Evolutionary conservation across 1,140 invertebrate genomes (phyloP).

Genomic region (Aethina tumida): DNA sequence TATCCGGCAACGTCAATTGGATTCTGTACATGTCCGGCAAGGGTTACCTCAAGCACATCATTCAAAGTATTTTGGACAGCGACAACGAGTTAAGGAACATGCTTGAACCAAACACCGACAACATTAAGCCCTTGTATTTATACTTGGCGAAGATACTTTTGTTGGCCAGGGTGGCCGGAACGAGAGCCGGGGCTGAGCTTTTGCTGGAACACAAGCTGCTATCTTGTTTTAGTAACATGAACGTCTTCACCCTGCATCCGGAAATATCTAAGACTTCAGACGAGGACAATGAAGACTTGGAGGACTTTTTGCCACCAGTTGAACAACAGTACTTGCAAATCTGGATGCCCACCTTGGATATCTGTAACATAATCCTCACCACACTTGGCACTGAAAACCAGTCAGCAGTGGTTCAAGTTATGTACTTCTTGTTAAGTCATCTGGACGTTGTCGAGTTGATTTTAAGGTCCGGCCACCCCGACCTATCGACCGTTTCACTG

Average conservation of each 20-base stretch:
- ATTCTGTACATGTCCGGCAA: constrained; percentile 62
- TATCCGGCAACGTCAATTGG: constrained; percentile 65
- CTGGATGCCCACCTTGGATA: constrained; percentile 62
- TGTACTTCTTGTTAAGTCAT: constrained; percentile 70
- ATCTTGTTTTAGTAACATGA: constrained; percentile 62
- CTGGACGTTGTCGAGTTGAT: constrained; percentile 69
- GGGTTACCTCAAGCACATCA: constrained; percentile 75
- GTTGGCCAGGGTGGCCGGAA: constrained; percentile 60
- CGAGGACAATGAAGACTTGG: constrained; percentile 21
- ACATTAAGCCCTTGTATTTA: constrained; percentile 68
- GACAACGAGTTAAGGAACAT: constrained; percentile 60
- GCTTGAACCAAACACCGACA: constrained; percentile 56
- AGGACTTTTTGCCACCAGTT: constrained; percentile 42
- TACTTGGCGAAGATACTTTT: constrained; percentile 84
- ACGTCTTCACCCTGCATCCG: constrained; percentile 67
- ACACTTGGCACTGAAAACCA: constrained; percentile 73
- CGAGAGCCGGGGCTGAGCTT: constrained; percentile 60
- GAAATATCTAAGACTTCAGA: constrained; percentile 46
- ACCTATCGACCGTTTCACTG: constrained; percentile 49
- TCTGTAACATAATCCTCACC: constrained; percentile 73
- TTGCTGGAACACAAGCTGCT: constrained; percentile 66
- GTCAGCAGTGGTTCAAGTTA: constrained; percentile 66
- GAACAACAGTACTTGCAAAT: constrained; percentile 68
- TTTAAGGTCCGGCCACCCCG: constrained; percentile 56
- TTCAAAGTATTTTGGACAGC: constrained; percentile 68